phyloP scores from a whole-genome alignment of 1,140 invertebrate species.

The Harpegnathos saltator region DNA sequence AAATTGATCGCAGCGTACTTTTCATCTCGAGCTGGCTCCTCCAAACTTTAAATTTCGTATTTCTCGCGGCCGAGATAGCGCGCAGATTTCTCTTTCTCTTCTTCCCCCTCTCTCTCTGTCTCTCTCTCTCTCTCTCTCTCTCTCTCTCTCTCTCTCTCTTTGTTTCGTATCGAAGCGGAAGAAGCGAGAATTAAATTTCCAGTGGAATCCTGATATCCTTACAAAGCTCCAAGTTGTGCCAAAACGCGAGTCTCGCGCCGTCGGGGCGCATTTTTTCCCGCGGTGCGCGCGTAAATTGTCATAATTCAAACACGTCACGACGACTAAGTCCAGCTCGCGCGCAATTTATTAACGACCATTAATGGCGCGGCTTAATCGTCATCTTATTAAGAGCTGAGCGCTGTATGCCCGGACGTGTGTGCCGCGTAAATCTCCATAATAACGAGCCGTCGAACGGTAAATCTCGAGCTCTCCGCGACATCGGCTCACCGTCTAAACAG shows the following conservation, averaged over 20 bases:
- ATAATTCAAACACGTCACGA: too few species aligned
- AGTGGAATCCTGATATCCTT: neutral
- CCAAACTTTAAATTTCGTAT: neutral
- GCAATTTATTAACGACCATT: too few species aligned
- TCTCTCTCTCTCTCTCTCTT: too few species aligned
- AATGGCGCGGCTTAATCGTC: neutral
- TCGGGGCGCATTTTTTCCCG: too few species aligned
- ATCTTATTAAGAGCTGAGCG: neutral
- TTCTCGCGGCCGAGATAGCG: neutral
- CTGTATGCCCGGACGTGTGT: too few species aligned
- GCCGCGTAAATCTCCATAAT: neutral
- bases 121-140: too few species aligned
- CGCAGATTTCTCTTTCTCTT: too few species aligned
- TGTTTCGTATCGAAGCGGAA: neutral
- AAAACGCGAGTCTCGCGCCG: too few species aligned
- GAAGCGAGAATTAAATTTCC: neutral
- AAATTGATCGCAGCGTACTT: conserved; percentile 19
- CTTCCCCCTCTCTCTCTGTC: too few species aligned
- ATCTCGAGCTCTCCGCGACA: neutral
- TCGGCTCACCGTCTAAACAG: neutral
- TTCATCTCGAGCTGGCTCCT: neutral
- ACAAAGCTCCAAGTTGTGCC: too few species aligned
- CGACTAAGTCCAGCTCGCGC: too few species aligned
- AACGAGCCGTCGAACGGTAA: neutral
- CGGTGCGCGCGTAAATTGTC: too few species aligned